These are phyloP conservation scores for Cryptus viduatorius DNA, from an alignment of 2,888 invertebrate species.

Conservation along the genomic window DNA sequence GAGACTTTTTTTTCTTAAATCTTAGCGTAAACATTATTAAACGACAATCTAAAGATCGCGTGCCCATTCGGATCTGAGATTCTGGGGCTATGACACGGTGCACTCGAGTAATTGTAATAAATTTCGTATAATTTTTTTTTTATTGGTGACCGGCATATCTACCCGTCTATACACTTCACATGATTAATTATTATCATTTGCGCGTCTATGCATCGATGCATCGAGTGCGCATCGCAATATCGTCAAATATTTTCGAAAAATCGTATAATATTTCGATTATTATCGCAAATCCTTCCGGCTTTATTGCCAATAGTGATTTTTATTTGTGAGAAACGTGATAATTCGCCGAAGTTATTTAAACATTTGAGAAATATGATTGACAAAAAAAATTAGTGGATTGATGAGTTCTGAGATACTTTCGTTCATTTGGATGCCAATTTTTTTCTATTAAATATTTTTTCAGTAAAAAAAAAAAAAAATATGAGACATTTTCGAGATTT, in stretches of 20 bases:
- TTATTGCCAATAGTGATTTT: constrained; percentile 49
- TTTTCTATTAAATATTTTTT: too few relatives aligned
- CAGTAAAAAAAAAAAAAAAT: background rate
- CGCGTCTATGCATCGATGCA: constrained; percentile 37
- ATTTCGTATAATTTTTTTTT: constrained; percentile 5
- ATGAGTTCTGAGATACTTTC: too few relatives aligned
- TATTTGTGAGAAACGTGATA: constrained; percentile 31
- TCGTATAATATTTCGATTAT: constrained; percentile 67
- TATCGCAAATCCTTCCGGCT: constrained; percentile 68
- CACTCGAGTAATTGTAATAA: constrained; percentile 16
- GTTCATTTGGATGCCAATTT: too few relatives aligned
- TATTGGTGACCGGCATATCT: constrained; percentile 5
- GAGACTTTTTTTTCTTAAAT: constrained; percentile 11
- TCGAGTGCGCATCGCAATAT: constrained; percentile 55
- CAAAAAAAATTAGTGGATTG: too few relatives aligned
- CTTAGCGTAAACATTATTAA: constrained; percentile 28
- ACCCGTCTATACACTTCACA: constrained; percentile 37
- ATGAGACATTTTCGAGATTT: background rate
- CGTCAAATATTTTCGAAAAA: constrained; percentile 62
- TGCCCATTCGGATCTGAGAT: constrained; percentile 43
- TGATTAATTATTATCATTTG: constrained; percentile 26
- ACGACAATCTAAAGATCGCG: constrained; percentile 47
- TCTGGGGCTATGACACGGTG: constrained; percentile 31
- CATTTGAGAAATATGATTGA: too few relatives aligned
- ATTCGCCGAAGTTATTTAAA: too few relatives aligned